Percentiles rank a stretch among this genome's conserved stretches.
Conservation (phyloP, 2,888 invertebrate species). For the Lypha dubia region DNA sequence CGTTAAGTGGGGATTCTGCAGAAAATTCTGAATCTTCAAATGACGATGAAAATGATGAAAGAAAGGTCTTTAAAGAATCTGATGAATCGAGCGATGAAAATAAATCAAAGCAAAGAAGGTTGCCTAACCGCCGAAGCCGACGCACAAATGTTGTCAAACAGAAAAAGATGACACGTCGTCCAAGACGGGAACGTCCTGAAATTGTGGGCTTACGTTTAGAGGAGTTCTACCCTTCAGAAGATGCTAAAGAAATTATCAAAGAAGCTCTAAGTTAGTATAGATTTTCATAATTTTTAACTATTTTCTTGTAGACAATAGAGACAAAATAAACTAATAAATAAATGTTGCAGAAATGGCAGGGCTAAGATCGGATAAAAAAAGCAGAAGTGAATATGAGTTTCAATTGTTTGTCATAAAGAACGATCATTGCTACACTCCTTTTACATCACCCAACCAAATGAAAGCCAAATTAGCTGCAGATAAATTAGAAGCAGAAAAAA, state of each 20-base stretch:
- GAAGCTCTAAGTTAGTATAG: constrained; percentile 83
- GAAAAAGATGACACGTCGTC: constrained; percentile 57
- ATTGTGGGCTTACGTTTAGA: constrained; percentile 87
- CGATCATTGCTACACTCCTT: constrained; percentile 92
- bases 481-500: constrained; percentile 76
- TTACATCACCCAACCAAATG: constrained; percentile 87
- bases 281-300: not conserved
- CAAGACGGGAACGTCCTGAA: constrained; percentile 81
- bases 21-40: constrained; percentile 74
- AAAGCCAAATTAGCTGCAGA: constrained; percentile 77
- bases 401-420: constrained; percentile 85
- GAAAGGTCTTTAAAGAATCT: constrained; percentile 75
- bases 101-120: constrained; percentile 71
- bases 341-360: constrained; percentile 80
- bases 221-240: constrained; percentile 86
- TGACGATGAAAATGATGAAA: constrained; percentile 74
- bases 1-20: constrained; percentile 73
- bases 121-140: constrained; percentile 38
- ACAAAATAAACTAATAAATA: not conserved
- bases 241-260: constrained; percentile 83
- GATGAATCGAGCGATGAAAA: constrained; percentile 60
- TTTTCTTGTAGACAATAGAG: not conserved
- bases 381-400: constrained; percentile 81
- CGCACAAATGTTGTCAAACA: constrained; percentile 59
- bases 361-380: constrained; percentile 78